phyloP scores from a whole-genome alignment of 2,888 invertebrate species.

The Caenorhabditis afra region DNA sequence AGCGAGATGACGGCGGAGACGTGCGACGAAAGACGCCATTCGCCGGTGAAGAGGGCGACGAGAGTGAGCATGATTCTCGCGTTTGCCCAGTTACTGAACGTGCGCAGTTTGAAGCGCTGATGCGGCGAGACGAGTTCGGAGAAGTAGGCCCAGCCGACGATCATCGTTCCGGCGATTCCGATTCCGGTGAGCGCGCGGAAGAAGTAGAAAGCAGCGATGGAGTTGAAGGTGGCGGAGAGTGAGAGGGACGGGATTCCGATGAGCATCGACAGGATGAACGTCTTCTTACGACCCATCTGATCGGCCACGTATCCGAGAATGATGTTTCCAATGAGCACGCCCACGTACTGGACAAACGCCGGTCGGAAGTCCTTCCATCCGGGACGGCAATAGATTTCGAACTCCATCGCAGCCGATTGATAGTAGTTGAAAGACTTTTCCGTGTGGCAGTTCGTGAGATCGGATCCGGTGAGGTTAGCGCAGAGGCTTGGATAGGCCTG shows the following conservation, averaged over 20 bases:
- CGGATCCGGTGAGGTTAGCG: conserved; percentile 41
- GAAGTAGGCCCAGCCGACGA: conserved; percentile 70
- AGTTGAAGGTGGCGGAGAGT: conserved; percentile 63
- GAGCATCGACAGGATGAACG: conserved; percentile 65
- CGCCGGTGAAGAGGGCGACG: conserved; percentile 65
- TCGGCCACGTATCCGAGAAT: conserved; percentile 67
- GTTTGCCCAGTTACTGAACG: conserved; percentile 70
- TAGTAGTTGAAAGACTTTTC: conserved; percentile 63
- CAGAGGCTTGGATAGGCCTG: conserved; percentile 61
- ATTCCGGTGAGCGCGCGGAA: conserved; percentile 68
- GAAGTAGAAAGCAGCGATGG: conserved; percentile 64
- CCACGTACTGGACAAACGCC: conserved; percentile 68
- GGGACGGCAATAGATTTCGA: conserved; percentile 60
- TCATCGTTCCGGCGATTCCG: conserved; percentile 69
- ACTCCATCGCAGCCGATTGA: conserved; percentile 68
- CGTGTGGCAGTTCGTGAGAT: conserved; percentile 50
- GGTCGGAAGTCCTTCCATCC: conserved; percentile 70
- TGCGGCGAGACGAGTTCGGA: conserved; percentile 68
- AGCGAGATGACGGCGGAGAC: conserved; percentile 62
- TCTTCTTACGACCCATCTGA: conserved; percentile 64
- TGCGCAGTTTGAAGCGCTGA: conserved; percentile 67
- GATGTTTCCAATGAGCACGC: conserved; percentile 69
- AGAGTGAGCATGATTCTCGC: conserved; percentile 68
- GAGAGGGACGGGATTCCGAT: conserved; percentile 65
- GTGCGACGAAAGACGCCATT: conserved; percentile 69